phyloP scores from a whole-genome alignment of 2,888 invertebrate genomes.

The Apamea epomidion region DNA sequence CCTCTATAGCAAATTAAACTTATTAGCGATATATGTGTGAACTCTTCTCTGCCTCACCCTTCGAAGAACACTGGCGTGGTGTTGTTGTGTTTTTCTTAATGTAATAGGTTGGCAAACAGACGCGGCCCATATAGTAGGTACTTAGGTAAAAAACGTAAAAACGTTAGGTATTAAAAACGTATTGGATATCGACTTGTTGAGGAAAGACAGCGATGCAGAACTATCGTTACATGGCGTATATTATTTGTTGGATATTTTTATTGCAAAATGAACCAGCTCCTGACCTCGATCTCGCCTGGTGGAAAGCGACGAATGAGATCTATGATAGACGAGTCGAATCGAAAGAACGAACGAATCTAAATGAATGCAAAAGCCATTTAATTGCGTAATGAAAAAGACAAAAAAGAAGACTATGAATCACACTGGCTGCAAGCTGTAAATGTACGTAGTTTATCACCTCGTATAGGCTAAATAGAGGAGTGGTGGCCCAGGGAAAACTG shows the following conservation, averaged over 20 bases:
- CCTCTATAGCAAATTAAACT: background rate
- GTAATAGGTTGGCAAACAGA: conserved; percentile 32
- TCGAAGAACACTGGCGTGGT: background rate
- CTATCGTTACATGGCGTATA: background rate
- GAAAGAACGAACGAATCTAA: background rate
- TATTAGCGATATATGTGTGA: background rate
- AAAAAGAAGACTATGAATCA: background rate
- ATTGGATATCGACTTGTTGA: conserved; percentile 7
- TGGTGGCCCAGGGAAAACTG: too few relatives aligned
- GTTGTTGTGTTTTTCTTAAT: conserved; percentile 17
- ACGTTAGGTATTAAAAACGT: conserved; percentile 24
- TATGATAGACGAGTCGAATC: too few relatives aligned
- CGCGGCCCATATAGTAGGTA: conserved; percentile 10
- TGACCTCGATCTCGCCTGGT: too few relatives aligned
- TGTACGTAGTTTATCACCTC: background rate
- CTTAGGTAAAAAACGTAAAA: conserved; percentile 28
- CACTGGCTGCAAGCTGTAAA: background rate
- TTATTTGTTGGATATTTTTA: background rate
- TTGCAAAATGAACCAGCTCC: too few relatives aligned
- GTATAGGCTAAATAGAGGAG: too few relatives aligned
- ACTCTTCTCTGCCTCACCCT: background rate
- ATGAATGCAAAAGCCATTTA: background rate
- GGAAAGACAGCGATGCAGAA: background rate
- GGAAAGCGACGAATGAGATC: too few relatives aligned
- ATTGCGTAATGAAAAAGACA: background rate